Conservation (phyloP, 2,797 vertebrate genomes). For the Gambusia yucatana region DNA sequence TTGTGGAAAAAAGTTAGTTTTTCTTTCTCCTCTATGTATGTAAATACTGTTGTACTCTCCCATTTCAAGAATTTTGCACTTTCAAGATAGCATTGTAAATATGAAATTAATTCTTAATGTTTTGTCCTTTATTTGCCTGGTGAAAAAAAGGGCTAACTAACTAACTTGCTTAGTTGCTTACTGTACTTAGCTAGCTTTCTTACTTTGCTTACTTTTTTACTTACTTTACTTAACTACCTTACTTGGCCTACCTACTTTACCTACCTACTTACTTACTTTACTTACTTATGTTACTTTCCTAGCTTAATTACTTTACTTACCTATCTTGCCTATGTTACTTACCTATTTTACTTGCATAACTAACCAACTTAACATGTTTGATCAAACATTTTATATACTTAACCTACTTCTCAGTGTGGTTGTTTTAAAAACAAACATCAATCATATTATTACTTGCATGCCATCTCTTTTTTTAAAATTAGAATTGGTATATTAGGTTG, state of each 20-base stretch:
- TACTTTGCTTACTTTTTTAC: no score
- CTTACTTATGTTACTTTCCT: no score
- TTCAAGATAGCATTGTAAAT: background rate
- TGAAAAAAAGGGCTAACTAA: background rate
- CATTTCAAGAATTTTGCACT: background rate
- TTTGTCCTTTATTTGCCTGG: no score
- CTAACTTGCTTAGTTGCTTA: no score
- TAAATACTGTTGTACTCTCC: background rate
- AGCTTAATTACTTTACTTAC: no score
- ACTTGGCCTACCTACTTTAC: no score
- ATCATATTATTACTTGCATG: background rate
- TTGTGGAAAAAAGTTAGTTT: background rate
- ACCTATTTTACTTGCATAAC: no score
- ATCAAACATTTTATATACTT: background rate
- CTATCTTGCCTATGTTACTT: no score
- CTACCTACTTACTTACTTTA: no score
- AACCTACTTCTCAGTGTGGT: background rate
- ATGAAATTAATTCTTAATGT: background rate
- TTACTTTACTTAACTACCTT: no score
- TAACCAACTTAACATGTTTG: background rate
- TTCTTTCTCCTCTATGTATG: background rate
- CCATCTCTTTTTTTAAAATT: background rate
- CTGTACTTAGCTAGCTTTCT: no score
- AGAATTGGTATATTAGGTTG: background rate
- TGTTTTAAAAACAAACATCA: background rate